Evolutionary conservation across 2,888 invertebrate species (phyloP).

Genomic region (Eristalinus aeneus): DNA sequence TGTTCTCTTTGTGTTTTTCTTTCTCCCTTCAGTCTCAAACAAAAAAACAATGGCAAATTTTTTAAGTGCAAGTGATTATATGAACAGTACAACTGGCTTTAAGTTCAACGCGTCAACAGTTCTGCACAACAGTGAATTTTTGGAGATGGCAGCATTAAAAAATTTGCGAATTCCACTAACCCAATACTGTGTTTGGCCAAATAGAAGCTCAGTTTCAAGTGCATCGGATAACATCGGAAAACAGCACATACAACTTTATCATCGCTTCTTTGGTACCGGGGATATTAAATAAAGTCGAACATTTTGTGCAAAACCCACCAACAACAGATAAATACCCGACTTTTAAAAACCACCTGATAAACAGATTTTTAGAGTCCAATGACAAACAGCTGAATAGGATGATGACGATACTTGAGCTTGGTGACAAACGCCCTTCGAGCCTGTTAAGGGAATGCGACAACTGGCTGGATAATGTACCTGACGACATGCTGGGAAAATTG

Average conservation of each 20-base stretch:
- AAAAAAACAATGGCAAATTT: too few relatives aligned
- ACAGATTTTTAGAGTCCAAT: conserved; percentile 4
- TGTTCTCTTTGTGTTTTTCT: too few relatives aligned
- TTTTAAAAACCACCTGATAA: neutral
- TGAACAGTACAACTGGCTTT: too few relatives aligned
- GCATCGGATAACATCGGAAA: too few relatives aligned
- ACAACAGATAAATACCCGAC: neutral
- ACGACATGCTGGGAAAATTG: conserved; percentile 21
- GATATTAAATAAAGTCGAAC: neutral
- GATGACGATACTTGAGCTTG: conserved; percentile 13
- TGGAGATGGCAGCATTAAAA: too few relatives aligned
- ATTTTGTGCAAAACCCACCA: neutral
- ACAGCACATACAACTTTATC: neutral
- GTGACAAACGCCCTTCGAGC: conserved; percentile 18
- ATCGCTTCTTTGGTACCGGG: neutral
- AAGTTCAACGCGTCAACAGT: too few relatives aligned
- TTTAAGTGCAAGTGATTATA: too few relatives aligned
- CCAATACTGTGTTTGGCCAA: too few relatives aligned
- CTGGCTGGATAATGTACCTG: conserved; percentile 13
- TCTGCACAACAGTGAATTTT: too few relatives aligned
- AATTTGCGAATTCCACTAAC: too few relatives aligned
- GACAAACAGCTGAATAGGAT: conserved; percentile 3
- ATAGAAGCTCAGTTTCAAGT: too few relatives aligned
- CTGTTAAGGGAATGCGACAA: conserved; percentile 9
- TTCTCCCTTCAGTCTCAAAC: too few relatives aligned